Percentiles rank a stretch among this genome's conserved stretches.
These are phyloP conservation scores for Cherax destructor DNA, from an alignment of 1,140 invertebrate species.

Conservation along the genomic window DNA sequence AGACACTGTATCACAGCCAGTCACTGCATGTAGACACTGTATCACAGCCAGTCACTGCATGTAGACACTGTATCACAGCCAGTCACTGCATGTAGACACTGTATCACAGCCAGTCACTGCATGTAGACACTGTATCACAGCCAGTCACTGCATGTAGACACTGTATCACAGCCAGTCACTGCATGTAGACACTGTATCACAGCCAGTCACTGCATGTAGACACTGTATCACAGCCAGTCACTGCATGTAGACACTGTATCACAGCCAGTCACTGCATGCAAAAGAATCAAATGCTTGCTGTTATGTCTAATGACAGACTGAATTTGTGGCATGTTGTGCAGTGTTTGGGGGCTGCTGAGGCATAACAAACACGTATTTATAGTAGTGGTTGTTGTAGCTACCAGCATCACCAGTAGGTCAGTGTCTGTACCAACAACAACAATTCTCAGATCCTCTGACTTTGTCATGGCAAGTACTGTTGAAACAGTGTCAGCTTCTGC, in stretches of 20 bases:
- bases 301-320: background rate
- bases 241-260: background rate
- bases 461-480: background rate
- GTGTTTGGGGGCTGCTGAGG: background rate
- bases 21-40: background rate
- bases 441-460: background rate
- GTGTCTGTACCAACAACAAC: background rate
- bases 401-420: conserved; percentile 2
- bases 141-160: background rate
- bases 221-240: no score
- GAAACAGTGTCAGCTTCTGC: conserved; percentile 22
- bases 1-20: no score
- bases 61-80: background rate
- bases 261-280: background rate
- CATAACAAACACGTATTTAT: conserved; percentile 26
- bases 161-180: no score
- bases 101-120: no score
- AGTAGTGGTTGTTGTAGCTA: conserved; percentile 11
- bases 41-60: no score
- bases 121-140: background rate
- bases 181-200: background rate
- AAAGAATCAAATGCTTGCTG: conserved; percentile 17
- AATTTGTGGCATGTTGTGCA: background rate
- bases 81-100: background rate
- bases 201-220: background rate